Conservation (phyloP, 2,797 vertebrate genomes). For the Anas flavirostris region DNA sequence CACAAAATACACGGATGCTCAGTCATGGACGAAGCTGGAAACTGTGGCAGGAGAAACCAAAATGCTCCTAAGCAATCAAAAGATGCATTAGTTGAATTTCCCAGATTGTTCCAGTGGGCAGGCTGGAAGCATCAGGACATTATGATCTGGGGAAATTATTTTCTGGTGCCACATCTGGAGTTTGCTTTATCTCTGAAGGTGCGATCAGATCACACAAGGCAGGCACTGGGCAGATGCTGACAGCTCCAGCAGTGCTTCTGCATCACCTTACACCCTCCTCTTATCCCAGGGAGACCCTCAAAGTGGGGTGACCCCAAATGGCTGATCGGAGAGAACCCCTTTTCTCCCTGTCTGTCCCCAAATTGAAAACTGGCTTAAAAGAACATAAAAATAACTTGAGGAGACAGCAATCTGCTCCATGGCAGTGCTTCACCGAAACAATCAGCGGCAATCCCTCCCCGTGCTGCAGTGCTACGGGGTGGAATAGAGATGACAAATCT, state of each 20-base stretch:
- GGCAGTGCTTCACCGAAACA: fast-evolving
- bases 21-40: not conserved
- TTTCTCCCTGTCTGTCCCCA: not conserved
- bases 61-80: not conserved
- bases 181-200: not conserved
- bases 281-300: not conserved
- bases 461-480: not conserved
- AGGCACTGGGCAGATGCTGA: fast-evolving
- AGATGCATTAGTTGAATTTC: fast-evolving
- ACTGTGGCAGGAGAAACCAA: fast-evolving
- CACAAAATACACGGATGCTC: not conserved
- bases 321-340: not conserved
- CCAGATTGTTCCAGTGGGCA: not conserved
- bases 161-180: not conserved
- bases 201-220: not conserved
- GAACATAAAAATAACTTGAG: not conserved
- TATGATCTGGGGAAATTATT: fast-evolving
- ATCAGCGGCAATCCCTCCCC: not conserved
- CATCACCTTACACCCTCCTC: not conserved
- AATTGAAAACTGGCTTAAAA: not conserved
- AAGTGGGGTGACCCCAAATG: fast-evolving
- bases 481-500: not conserved
- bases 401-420: not conserved
- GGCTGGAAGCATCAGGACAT: not conserved
- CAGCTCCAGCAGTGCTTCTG: fast-evolving